Percentiles rank a stretch among this genome's conserved stretches.
Evolutionary conservation across 1,140 invertebrate genomes (phyloP).

Genomic region (Asbolus verrucosus): DNA sequence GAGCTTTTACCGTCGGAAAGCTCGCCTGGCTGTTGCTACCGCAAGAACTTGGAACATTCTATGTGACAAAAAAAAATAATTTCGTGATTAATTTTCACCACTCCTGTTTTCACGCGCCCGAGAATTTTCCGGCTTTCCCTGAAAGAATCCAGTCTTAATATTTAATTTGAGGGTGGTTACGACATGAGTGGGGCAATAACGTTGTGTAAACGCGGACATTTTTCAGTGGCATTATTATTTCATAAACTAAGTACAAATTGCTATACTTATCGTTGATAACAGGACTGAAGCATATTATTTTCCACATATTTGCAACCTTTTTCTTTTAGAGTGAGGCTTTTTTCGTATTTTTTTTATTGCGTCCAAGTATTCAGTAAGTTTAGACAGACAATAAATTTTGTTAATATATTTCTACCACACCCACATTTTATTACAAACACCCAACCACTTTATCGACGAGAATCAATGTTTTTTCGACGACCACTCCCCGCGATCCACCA

Average conservation of each 20-base stretch:
- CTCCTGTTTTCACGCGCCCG: not conserved
- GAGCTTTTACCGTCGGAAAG: not conserved
- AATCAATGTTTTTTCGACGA: conserved; percentile 4
- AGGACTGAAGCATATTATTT: conserved; percentile 58
- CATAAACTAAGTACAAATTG: conserved; percentile 58
- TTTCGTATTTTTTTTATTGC: conserved; percentile 45
- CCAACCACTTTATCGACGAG: conserved; percentile 15
- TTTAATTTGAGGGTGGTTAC: not conserved
- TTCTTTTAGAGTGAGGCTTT: conserved; percentile 48
- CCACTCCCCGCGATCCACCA: conserved; percentile 32
- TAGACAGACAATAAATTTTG: conserved; percentile 58
- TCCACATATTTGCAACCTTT: conserved; percentile 58
- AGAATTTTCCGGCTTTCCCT: not conserved
- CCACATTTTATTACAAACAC: conserved; percentile 54
- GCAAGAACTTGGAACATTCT: not conserved
- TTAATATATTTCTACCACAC: conserved; percentile 57
- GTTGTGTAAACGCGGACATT: conserved; percentile 48
- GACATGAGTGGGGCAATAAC: not conserved
- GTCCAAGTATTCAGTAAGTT: conserved; percentile 50
- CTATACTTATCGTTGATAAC: conserved; percentile 59
- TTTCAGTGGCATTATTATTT: conserved; percentile 53
- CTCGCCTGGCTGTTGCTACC: not conserved
- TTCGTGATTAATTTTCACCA: no score
- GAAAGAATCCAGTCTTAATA: not conserved
- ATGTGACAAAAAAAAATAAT: no score